Evolutionary conservation across 2,888 invertebrate species (phyloP).

Genomic region (Neoitamus cyanurus): DNA sequence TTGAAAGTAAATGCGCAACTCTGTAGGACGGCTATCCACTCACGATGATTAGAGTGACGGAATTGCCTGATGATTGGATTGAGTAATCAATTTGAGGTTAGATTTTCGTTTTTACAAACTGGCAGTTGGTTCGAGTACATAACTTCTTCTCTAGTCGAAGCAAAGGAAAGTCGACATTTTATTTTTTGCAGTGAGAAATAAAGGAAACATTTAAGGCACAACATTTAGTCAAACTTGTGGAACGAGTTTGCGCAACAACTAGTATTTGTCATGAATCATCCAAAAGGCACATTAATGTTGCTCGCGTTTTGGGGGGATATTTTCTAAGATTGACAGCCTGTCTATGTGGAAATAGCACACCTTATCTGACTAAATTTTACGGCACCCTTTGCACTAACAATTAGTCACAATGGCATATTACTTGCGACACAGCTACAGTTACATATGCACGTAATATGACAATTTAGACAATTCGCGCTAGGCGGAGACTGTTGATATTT

Average conservation of each 20-base stretch:
- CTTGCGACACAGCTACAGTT: too few species aligned
- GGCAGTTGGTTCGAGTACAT: not conserved
- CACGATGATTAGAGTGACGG: not conserved
- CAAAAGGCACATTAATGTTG: not conserved
- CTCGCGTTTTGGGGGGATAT: not conserved
- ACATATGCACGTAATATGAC: too few species aligned
- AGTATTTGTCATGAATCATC: not conserved
- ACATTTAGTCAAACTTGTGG: not conserved
- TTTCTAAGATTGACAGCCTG: not conserved
- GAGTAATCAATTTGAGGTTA: not conserved
- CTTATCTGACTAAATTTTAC: not conserved
- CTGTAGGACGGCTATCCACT: not conserved
- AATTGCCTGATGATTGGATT: not conserved
- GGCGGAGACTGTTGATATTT: too few species aligned
- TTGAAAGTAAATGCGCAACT: not conserved
- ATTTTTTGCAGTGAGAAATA: not conserved
- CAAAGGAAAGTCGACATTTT: not conserved
- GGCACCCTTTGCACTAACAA: not conserved
- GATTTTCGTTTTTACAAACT: not conserved
- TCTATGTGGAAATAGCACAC: not conserved
- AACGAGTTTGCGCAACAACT: not conserved
- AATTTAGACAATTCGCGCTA: too few species aligned
- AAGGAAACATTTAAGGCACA: not conserved
- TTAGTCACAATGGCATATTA: not conserved
- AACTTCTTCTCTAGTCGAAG: not conserved